Conservation (phyloP, 2,797 vertebrate species). For the Micrastur ruficollis region DNA sequence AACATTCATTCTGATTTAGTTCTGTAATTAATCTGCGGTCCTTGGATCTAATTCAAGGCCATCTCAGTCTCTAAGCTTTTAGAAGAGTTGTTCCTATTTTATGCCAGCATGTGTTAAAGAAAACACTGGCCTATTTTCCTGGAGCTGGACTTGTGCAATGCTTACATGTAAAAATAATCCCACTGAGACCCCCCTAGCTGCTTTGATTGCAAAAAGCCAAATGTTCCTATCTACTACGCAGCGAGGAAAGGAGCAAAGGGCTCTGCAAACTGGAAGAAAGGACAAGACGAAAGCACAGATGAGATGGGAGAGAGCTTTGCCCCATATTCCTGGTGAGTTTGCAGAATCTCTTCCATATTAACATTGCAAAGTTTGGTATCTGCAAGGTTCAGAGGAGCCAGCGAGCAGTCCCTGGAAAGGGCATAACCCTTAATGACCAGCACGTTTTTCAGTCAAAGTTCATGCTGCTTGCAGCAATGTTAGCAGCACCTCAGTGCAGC, state of each 20-base stretch:
- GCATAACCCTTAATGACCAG: neutral
- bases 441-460: neutral
- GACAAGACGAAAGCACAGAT: conserved; percentile 4
- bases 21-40: conserved; percentile 21
- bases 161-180: conserved; percentile 56
- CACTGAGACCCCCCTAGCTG: conserved; percentile 20
- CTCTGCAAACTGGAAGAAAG: conserved; percentile 31
- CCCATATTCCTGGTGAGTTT: conserved; percentile 20
- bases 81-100: conserved; percentile 38
- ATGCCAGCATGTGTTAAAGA: conserved; percentile 61
- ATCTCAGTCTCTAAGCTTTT: conserved; percentile 7
- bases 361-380: neutral
- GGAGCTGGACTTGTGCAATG: conserved; percentile 27
- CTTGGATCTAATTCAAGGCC: conserved; percentile 46
- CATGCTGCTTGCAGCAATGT: neutral
- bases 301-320: conserved; percentile 1
- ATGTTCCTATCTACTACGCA: neutral
- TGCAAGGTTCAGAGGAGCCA: neutral
- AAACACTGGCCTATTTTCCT: conserved; percentile 48
- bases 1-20: conserved; percentile 26
- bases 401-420: neutral
- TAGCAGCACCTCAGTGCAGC: neutral
- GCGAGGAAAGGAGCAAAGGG: neutral
- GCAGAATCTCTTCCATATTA: neutral
- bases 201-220: conserved; percentile 51